Percentiles rank a stretch among this genome's conserved stretches.
Conservation (phyloP, 2,113 vertebrate species). For the Chlorodrepanis virens region DNA sequence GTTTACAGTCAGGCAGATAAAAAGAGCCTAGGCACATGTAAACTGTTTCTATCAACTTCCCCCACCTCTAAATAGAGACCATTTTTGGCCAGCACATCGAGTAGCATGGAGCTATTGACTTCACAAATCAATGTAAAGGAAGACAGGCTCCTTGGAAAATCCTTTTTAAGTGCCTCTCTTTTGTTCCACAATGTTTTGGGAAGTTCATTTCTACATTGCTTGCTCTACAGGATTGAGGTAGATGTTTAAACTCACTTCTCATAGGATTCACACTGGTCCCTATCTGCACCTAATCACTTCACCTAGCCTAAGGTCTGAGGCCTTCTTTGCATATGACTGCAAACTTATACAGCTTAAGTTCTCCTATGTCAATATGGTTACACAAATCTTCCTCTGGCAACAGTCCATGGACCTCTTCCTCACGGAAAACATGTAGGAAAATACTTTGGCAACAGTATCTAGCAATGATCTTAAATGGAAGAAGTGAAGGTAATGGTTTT, state of each 20-base stretch:
- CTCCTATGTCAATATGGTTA: neutral
- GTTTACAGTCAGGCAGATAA: slow-evolving; percentile 53
- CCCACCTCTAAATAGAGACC: neutral
- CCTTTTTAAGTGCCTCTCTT: neutral
- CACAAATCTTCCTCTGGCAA: neutral
- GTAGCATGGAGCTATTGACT: neutral
- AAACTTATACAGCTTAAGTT: neutral
- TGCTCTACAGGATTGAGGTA: neutral
- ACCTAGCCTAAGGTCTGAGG: neutral
- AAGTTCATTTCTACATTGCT: neutral
- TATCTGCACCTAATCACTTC: neutral
- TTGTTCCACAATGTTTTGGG: neutral
- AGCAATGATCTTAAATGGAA: neutral
- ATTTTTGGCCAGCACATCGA: neutral
- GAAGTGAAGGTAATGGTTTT: neutral
- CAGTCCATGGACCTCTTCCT: neutral
- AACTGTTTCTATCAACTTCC: slow-evolving; percentile 24
- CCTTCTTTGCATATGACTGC: neutral
- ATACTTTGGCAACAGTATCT: neutral
- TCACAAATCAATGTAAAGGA: neutral
- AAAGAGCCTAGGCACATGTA: slow-evolving; percentile 28
- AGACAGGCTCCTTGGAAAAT: neutral
- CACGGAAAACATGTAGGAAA: neutral
- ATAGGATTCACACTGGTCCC: neutral
- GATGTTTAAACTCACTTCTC: slow-evolving; percentile 3